Evolutionary conservation across 2,797 vertebrate genomes (phyloP), one percentile per base, ranked within the genome.

Genomic region (Bothrops alternatus): DNA sequence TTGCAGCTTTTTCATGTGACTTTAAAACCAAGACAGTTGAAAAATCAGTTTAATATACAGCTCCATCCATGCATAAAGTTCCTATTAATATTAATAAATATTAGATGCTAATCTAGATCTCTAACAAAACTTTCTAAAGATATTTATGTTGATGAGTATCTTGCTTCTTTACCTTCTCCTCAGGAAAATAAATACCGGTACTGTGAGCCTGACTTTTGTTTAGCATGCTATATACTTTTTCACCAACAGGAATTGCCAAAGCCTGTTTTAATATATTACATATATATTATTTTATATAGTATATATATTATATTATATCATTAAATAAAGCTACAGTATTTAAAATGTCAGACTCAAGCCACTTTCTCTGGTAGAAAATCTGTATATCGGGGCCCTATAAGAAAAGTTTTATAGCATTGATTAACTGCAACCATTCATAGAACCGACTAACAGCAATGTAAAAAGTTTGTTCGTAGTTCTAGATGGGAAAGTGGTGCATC

Each of bases 341-440:
- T 95, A 96, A 96, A 96, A 96, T 94, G 93, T 94, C 93, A 95
- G 89, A 86, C 50, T 95, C 55, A 55, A 95, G 90, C 93, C 94
- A 90, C 90, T 94, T 95, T 96, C 96, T 88, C 92, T 90, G 86
- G 85, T 93, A 93, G 95, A 93, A 90, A 96, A 11, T n/a, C 93
- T 92, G 96, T 94, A 94, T 93, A 94, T 87, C 61, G 78, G 95
- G 94, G 94, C 95, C 94, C 16, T 18, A 94, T 18, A 94, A 96
- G 95, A 96, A 95, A 96, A 95, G 94, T 94, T 97, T 97, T 96
- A 97, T 90, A 93, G 94, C 94, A 96, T 95, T 26, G 28, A 96
- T 97, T 97, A 96, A 96, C 95, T 95, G 94, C 94, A 95, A 91
- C 78, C 92, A 1, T 96, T 96, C 95, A 95, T 95, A 96, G 95